Evolutionary conservation across 2,113 vertebrate species (phyloP), one percentile per base, ranked within the genome.

Genomic region (Gasterosteus aculeatus): DNA sequence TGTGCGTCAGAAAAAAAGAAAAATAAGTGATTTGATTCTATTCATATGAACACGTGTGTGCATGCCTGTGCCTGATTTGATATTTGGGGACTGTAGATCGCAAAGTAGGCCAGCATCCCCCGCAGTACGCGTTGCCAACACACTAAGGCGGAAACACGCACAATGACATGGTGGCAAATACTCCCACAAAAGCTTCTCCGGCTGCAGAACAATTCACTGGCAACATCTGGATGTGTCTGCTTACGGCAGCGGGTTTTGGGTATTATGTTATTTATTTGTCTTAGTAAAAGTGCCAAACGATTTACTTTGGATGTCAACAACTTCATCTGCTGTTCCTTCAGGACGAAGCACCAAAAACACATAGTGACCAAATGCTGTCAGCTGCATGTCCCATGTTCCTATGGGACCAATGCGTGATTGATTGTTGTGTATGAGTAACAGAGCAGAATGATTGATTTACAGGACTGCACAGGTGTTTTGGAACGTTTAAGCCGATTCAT

Each of bases 91-190:
- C 76, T 62, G 59, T 54, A 75, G 73, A 88, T 85, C 72, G 74
- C 66, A 72, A 93, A 92, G 84, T 92, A 90, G 91, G 91, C 73
- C 89, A 92, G 74, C 72, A 66, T 85, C 81, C 86, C 84, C 86
- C 10, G 41, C 88, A 80, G 86, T 78, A 56, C 72, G 67, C 63
- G 53, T 74, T 84, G 68, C 68, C 75, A 88, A 69, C 81, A 49
- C 81, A 83, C 82, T 78, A 39, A 54, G 81, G 78, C 84, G 83
- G 83, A 77, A 81, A 77, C 65, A 47, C 4, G 74, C 75, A 82
- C 81, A 81, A 77, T 80, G 85, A 84, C 86, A 85, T 33, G 49
- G 72, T 69, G 79, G 67, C 51, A 70, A 88, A 80, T 70, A 64
- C 87, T 84, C 75, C 69, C 75, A 54, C 77, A 68, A 42, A 77